Percentiles rank a stretch among this genome's conserved stretches.
phyloP scores from a whole-genome alignment of 2,113 vertebrate species.

The Tympanuchus pallidicinctus region DNA sequence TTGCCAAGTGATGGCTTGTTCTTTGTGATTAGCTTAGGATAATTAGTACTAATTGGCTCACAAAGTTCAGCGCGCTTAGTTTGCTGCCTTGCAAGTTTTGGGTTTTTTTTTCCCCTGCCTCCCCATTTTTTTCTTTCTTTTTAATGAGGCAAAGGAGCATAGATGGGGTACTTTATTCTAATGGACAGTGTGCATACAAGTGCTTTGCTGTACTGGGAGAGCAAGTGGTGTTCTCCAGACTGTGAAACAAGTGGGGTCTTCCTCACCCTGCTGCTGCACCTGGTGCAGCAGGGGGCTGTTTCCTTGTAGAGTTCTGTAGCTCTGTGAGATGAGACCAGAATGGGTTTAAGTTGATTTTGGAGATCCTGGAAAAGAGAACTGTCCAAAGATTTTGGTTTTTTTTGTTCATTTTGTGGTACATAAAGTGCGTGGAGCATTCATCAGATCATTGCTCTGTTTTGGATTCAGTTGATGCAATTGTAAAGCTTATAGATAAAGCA shows the following conservation, averaged over 20 bases:
- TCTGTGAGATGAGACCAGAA: too few species aligned
- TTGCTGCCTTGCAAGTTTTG: neutral
- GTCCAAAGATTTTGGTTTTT: too few species aligned
- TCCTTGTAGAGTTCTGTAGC: too few species aligned
- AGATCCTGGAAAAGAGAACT: too few species aligned
- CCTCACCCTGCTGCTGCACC: neutral
- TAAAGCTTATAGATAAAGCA: neutral
- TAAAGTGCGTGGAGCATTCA: neutral
- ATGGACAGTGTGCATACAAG: fast-evolving
- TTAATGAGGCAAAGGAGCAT: neutral
- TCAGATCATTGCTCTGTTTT: neutral
- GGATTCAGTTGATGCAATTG: neutral
- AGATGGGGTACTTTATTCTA: neutral
- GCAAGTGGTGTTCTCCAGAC: neutral
- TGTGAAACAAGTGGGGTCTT: neutral
- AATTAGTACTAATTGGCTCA: slow-evolving; percentile 58
- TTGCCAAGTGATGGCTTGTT: slow-evolving; percentile 48
- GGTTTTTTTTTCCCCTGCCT: neutral
- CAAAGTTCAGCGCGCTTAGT: slow-evolving; percentile 20
- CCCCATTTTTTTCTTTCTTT: neutral
- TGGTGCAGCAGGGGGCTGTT: fast-evolving
- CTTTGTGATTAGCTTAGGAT: slow-evolving; percentile 41
- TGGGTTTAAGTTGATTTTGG: too few species aligned
- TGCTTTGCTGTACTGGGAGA: neutral
- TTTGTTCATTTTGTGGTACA: neutral